Evolutionary conservation across 2,797 vertebrate species (phyloP), one percentile per base, ranked within the genome.

Genomic region (Crax fasciolata): DNA sequence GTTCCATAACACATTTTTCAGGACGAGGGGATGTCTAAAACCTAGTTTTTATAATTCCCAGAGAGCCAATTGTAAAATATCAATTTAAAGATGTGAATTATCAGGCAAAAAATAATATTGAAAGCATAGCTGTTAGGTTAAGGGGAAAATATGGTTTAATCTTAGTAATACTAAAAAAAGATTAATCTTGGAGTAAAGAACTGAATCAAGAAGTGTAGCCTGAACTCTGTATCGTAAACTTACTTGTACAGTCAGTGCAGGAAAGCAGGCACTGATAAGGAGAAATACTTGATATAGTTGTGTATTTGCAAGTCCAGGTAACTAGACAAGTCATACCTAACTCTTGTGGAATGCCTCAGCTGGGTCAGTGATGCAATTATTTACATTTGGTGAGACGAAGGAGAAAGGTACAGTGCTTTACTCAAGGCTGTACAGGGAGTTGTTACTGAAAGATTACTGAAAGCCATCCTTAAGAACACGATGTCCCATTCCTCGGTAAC

Each of bases 1-100:
- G 62, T 82, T 96, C 74, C 39, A 65, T 57, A 81, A 49, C 32
- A 57, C 77, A 81, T 93, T 91, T 94, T 91, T 94, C 87, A 94
- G 73, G 62, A 84, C 73, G 43, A 84, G 74, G 77, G 62, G 28
- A 92, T 82, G 41, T 79, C 75, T 80, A 28, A 94, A 93, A 86
- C 43, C 25, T 78, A 30, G 0, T n/a, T 51, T 11, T 88, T 88
- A 32, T 9, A 90, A 82, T 90, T 97, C 90, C 92, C 92, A 84
- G 77, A 67, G 77, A 87, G 25, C 48, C 77, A 70, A 43, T 79
- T 91, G 80, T 84, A 92, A 91, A 92, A 96, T 32, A 90, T 93
- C 77, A 77, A 59, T 89, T 79, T 87, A 44, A 87, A 95, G 62
- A 76, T 82, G 52, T 1, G 67, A 91, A 88, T 94, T 94, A 75